Evolutionary conservation across 2,113 vertebrate species (phyloP).

Genomic region (Fregetta grallaria): DNA sequence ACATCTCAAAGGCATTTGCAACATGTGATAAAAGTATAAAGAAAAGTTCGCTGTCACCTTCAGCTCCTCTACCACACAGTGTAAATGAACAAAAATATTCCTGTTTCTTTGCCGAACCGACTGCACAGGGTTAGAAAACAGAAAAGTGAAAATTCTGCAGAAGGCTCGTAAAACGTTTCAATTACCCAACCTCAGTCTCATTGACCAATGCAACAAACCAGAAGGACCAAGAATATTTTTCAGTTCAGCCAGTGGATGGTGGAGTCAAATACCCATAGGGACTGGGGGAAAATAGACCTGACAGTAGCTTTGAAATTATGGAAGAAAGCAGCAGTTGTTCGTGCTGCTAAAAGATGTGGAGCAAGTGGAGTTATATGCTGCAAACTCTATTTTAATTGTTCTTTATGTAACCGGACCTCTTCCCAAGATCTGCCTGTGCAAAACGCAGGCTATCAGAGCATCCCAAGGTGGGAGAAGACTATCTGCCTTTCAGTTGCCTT

Average conservation of each 20-base stretch:
- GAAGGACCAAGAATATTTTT: not conserved
- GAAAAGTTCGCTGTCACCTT: constrained; percentile 29
- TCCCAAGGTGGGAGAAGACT: not conserved
- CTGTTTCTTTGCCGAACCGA: not conserved
- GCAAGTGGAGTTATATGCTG: rapidly evolving
- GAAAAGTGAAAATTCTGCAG: not conserved
- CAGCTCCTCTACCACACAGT: not conserved
- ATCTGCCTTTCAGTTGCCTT: not conserved
- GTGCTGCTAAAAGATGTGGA: not conserved
- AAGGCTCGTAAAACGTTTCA: not conserved
- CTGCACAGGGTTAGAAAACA: not conserved
- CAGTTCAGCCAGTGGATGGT: not conserved
- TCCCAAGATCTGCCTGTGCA: not conserved
- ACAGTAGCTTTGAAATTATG: not conserved
- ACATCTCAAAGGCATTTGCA: constrained; percentile 26
- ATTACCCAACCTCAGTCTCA: not conserved
- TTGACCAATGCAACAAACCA: not conserved
- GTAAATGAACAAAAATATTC: not conserved
- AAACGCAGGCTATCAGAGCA: not conserved
- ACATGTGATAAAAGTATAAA: not conserved
- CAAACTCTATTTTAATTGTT: not conserved
- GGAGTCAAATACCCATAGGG: rapidly evolving
- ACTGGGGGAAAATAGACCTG: not conserved
- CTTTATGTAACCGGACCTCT: not conserved
- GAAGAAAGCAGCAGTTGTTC: not conserved